A percentile compares a stretch with the other conserved stretches of the same genome.
Evolutionary conservation across 2,113 vertebrate species (phyloP).

Genomic region (Takifugu flavidus): DNA sequence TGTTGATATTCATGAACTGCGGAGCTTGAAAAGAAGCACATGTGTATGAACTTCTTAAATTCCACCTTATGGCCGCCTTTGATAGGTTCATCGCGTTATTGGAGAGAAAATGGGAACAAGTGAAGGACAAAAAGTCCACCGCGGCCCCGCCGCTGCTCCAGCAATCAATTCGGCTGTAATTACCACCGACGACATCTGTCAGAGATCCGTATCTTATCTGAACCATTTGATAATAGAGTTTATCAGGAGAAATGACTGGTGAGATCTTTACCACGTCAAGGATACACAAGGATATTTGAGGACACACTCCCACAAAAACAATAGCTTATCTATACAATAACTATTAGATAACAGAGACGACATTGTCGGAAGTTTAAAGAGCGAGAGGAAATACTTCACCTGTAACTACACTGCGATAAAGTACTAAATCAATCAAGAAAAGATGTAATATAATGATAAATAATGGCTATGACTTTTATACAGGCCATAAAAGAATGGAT

Average conservation of each 20-base stretch:
- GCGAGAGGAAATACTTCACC: neutral
- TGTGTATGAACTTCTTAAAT: slow-evolving; percentile 3
- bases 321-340: slow-evolving; percentile 37
- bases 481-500: no score
- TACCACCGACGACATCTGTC: slow-evolving; percentile 60
- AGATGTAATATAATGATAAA: neutral
- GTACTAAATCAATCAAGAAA: neutral
- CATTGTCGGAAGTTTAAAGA: slow-evolving; percentile 9
- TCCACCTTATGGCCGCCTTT: slow-evolving; percentile 1
- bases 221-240: slow-evolving; percentile 63
- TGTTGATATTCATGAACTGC: no score
- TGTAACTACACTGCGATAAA: neutral
- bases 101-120: slow-evolving; percentile 9
- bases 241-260: slow-evolving; percentile 60
- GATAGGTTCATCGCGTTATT: slow-evolving; percentile 19
- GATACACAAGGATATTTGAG: slow-evolving; percentile 63
- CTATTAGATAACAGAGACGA: slow-evolving; percentile 20
- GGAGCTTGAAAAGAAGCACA: no score
- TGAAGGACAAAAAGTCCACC: slow-evolving; percentile 53
- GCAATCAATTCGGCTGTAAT: slow-evolving; percentile 67
- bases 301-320: slow-evolving; percentile 35
- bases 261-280: slow-evolving; percentile 59
- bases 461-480: no score
- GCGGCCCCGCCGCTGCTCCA: slow-evolving; percentile 29
- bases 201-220: slow-evolving; percentile 69